phyloP scores from a whole-genome alignment of 2,797 vertebrate genomes.

The Neomorphus geoffroyi region DNA sequence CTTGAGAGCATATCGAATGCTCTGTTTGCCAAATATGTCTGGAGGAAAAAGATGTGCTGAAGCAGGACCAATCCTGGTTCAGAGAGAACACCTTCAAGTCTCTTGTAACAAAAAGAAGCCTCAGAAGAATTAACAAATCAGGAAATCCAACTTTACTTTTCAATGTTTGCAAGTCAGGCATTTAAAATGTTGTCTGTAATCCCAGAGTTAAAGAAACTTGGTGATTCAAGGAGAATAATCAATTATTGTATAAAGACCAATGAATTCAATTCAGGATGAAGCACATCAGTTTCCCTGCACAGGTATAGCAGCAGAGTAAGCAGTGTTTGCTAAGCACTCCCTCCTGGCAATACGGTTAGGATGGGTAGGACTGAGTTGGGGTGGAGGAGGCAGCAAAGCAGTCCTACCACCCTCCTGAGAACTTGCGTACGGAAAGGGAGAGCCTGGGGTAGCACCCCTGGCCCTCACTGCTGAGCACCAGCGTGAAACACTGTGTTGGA shows the following conservation, averaged over 20 bases:
- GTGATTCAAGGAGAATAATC: not conserved
- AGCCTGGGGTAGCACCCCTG: not conserved
- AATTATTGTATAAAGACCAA: not conserved
- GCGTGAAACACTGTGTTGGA: not conserved
- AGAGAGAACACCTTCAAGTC: not conserved
- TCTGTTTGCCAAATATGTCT: not conserved
- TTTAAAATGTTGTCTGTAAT: not conserved
- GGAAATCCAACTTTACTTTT: not conserved
- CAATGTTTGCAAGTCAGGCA: not conserved
- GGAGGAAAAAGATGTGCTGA: not conserved
- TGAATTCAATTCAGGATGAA: not conserved
- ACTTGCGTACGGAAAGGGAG: not conserved
- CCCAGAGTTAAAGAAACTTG: not conserved
- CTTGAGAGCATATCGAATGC: not conserved
- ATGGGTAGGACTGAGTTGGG: not conserved
- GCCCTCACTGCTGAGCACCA: not conserved
- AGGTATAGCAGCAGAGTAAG: not conserved
- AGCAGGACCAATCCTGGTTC: not conserved
- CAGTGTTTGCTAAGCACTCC: not conserved
- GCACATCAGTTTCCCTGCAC: not conserved
- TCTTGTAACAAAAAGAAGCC: not conserved
- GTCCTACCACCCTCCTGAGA: not conserved
- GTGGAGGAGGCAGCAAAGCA: not conserved
- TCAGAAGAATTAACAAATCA: not conserved
- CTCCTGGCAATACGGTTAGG: not conserved